These are phyloP conservation scores for Pseudorhiza aurosa DNA, from an alignment of 30 jellyfish, hydroid and myxozoan species.

Conservation along the genomic window DNA sequence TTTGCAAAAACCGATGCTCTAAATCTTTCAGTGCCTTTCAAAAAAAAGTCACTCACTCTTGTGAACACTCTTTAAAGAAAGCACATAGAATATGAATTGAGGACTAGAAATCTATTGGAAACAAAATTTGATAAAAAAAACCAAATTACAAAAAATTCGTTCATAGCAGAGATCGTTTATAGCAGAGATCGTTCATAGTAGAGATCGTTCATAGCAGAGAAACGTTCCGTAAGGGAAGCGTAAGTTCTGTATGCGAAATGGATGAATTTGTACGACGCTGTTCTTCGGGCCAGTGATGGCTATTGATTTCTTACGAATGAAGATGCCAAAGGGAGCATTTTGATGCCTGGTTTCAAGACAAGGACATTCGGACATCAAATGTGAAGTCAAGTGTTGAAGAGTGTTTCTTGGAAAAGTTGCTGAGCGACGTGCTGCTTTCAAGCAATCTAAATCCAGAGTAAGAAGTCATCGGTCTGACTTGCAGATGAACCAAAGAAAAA, in stretches of 20 bases:
- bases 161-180: too few species aligned
- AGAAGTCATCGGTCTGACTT: slow-evolving; percentile 25
- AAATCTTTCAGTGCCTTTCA: too few species aligned
- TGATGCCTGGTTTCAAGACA: slow-evolving; percentile 38
- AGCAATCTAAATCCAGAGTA: slow-evolving; percentile 24
- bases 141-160: too few species aligned
- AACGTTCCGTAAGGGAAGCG: slow-evolving; percentile 24
- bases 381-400: slow-evolving; percentile 47
- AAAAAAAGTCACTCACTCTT: too few species aligned
- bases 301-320: slow-evolving; percentile 23
- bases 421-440: slow-evolving; percentile 28
- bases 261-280: slow-evolving; percentile 25
- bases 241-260: slow-evolving; percentile 14
- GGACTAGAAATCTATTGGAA: too few species aligned
- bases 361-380: slow-evolving; percentile 6
- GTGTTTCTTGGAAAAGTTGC: slow-evolving; percentile 34
- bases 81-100: too few species aligned
- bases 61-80: too few species aligned
- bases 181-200: slow-evolving; percentile 22
- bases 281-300: slow-evolving; percentile 43
- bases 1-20: too few species aligned
- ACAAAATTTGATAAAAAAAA: too few species aligned
- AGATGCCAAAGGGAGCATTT: slow-evolving; percentile 18
- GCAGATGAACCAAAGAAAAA: slow-evolving; percentile 20
- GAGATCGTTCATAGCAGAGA: slow-evolving; percentile 37